These are phyloP conservation scores for Thereva unica DNA, from an alignment of 2,888 invertebrate species.

Conservation along the genomic window DNA sequence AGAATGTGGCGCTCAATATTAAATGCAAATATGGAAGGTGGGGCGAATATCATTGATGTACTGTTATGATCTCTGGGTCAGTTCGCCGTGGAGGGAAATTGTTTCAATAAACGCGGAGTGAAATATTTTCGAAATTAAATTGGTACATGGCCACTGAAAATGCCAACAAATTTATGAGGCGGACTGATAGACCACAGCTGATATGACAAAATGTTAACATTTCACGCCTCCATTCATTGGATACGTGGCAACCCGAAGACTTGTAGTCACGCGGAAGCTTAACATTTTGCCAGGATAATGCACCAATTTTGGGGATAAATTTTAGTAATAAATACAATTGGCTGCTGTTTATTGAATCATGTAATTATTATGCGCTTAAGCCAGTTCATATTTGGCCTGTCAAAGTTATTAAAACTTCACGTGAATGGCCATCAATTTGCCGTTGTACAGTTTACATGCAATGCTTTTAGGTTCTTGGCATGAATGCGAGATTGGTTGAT, in stretches of 20 bases:
- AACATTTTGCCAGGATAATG: constrained; percentile 10
- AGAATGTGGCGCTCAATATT: constrained; percentile 18
- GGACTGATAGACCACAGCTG: constrained; percentile 22
- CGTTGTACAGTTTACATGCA: no score
- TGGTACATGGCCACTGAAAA: constrained; percentile 15
- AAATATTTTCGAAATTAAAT: constrained; percentile 31
- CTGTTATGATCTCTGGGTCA: constrained; percentile 10
- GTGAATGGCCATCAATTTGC: not conserved
- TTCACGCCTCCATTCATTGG: constrained; percentile 28
- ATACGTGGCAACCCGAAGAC: not conserved
- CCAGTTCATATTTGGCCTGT: constrained; percentile 8
- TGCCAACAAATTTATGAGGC: constrained; percentile 33
- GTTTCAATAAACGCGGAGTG: constrained; percentile 24
- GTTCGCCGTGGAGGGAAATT: constrained; percentile 20
- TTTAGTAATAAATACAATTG: constrained; percentile 28
- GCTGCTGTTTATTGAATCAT: constrained; percentile 28
- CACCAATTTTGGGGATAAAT: constrained; percentile 25
- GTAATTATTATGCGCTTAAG: constrained; percentile 21
- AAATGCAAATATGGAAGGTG: constrained; percentile 23
- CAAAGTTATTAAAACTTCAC: constrained; percentile 14
- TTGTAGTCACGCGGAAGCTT: constrained; percentile 14
- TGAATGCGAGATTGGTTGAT: no score
- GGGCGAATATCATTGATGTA: not conserved
- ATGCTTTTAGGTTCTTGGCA: no score
- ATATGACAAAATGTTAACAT: constrained; percentile 33